Evolutionary conservation across 2,113 vertebrate species (phyloP), one percentile per base, ranked within the genome.

Genomic region (Brachypodius melanocephalos): DNA sequence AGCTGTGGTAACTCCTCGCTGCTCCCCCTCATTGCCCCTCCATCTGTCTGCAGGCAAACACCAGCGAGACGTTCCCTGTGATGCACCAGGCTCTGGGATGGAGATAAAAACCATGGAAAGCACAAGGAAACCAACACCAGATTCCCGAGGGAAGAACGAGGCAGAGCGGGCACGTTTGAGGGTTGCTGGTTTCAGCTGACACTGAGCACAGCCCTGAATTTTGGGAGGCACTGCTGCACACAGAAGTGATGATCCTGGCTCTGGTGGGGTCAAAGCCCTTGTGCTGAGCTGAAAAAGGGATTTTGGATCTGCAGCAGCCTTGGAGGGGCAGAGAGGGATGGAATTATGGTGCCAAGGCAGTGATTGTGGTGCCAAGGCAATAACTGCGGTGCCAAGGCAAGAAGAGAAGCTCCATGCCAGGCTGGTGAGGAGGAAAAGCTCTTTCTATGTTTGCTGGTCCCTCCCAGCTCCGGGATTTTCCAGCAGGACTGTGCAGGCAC

Each of bases 141-240:
- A 3, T 7, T 6, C 9, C 4, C 5, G 9, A 52, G 49, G 32
- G 32, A 32, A 24, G 25, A 42, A 25, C 0, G 18, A 52, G 42
- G 4, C 3, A 2, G 34, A 46, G 8, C 0, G 15, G 19, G 46
- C 10, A 42, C 3, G 2, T 14, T 14, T 10, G 4, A 36, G 32
- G 26, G 84, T 25, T 59, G 38, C n/a, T 57, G 54, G 15, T 19
- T 18, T 19, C 36, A 8, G 3, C 0, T 5, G 12, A 2, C 38
- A 14, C 26, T 0, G 34, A 14, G 40, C 3, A 5, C 45, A 73
- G 43, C 15, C 29, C 14, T 2, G 3, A 19, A 0, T 7, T 34
- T 28, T 20, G 63, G 43, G 19, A 45, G 17, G 4, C 8, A 0
- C 17, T 1, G 1, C 29, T 28, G 72, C 17, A 9, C 6, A 12